phyloP scores from a whole-genome alignment of 2,888 invertebrate genomes.

The Perithous albicinctus region DNA sequence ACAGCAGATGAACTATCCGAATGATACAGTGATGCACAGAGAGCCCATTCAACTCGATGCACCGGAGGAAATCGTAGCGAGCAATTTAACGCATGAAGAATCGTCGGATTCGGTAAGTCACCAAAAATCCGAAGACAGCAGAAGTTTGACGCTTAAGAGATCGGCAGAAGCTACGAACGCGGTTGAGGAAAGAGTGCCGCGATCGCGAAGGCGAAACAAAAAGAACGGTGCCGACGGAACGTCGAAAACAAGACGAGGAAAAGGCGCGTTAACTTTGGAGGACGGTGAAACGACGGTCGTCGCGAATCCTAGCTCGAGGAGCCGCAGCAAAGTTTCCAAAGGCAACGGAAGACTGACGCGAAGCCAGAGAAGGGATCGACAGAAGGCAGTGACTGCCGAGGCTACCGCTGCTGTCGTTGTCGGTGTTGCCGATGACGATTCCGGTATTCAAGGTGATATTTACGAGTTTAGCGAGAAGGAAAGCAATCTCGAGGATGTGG shows the following conservation, averaged over 20 bases:
- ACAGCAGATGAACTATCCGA: neutral
- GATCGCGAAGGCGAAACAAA: slow-evolving; percentile 1
- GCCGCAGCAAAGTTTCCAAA: slow-evolving; percentile 65
- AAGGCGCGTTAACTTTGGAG: slow-evolving; percentile 5
- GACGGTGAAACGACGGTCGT: slow-evolving; percentile 34
- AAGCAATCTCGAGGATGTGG: slow-evolving; percentile 80
- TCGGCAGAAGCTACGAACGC: slow-evolving; percentile 43
- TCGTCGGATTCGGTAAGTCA: slow-evolving; percentile 65
- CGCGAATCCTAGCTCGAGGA: slow-evolving; percentile 37
- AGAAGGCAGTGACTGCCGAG: slow-evolving; percentile 60
- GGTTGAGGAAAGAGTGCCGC: neutral
- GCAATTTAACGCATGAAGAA: slow-evolving; percentile 55
- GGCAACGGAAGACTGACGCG: slow-evolving; percentile 79
- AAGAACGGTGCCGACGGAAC: slow-evolving; percentile 14
- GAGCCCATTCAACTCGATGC: slow-evolving; percentile 22
- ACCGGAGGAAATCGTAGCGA: slow-evolving; percentile 21
- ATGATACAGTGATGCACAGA: neutral
- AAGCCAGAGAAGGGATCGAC: slow-evolving; percentile 77
- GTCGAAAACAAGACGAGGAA: slow-evolving; percentile 63
- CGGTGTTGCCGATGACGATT: slow-evolving; percentile 82
- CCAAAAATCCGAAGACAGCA: slow-evolving; percentile 77
- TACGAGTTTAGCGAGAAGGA: slow-evolving; percentile 86
- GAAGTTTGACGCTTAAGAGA: slow-evolving; percentile 79
- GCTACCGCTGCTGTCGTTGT: slow-evolving; percentile 62
- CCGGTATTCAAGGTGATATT: slow-evolving; percentile 85